Percentiles rank a stretch among this genome's conserved stretches.
Conservation (phyloP, 2,113 vertebrate genomes). For the Chroicocephalus ridibundus region DNA sequence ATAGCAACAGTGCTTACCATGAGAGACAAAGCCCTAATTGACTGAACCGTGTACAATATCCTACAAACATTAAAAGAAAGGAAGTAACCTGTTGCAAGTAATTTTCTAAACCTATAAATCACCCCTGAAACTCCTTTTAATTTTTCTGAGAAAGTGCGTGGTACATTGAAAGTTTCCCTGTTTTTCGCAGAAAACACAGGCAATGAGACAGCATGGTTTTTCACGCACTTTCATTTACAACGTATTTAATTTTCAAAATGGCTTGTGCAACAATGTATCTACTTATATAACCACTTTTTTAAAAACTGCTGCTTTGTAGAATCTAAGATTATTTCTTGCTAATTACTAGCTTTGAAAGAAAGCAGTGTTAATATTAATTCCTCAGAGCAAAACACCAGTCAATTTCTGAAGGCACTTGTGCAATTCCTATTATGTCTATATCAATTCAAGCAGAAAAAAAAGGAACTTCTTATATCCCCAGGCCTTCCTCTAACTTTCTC, state of each 20-base stretch:
- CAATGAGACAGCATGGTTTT: not conserved
- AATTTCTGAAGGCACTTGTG: not conserved
- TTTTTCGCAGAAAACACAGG: not conserved
- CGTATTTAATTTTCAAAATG: not conserved
- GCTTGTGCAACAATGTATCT: not conserved
- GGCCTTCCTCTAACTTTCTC: not conserved
- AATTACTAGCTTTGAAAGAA: not conserved
- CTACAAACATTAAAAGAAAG: not conserved
- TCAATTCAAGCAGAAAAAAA: not conserved
- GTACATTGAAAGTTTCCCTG: not conserved
- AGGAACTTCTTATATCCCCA: not conserved
- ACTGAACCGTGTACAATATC: not conserved
- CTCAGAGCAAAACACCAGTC: not conserved
- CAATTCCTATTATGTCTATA: not conserved
- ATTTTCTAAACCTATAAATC: not conserved
- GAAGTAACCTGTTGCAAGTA: not conserved
- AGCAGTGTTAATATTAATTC: not conserved
- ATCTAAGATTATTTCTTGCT: not conserved
- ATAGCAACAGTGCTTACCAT: constrained; percentile 26
- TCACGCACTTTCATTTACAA: not conserved
- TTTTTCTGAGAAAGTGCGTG: not conserved
- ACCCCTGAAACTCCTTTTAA: not conserved
- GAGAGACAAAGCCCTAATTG: constrained; percentile 2
- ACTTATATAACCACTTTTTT: not conserved
- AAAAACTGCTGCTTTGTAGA: not conserved